Conservation (phyloP, 2,797 vertebrate genomes). For the Crocodylus rhombifer region DNA sequence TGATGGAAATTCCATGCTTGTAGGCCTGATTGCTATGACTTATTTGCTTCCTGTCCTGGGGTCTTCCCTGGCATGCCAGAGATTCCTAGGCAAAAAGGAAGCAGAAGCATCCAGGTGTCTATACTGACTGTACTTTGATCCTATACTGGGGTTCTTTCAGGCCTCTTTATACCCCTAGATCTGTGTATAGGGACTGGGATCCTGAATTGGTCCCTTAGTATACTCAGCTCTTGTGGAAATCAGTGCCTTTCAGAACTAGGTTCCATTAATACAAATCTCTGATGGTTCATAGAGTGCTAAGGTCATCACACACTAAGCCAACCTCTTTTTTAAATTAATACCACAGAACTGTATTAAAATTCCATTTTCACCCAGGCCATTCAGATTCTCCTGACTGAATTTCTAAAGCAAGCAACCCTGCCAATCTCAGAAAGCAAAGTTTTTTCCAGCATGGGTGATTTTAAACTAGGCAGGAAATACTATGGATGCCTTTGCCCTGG, state of each 20-base stretch:
- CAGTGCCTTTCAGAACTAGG: not conserved
- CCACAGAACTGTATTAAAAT: not conserved
- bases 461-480: constrained; percentile 2
- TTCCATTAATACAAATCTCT: not conserved
- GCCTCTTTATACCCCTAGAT: not conserved
- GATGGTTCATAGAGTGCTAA: not conserved
- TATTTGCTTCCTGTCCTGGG: not conserved
- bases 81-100: not conserved
- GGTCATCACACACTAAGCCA: not conserved
- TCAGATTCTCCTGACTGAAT: not conserved
- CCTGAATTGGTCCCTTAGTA: not conserved
- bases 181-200: not conserved
- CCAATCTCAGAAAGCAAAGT: not conserved
- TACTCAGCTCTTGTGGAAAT: not conserved
- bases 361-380: not conserved
- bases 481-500: constrained; percentile 7
- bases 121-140: not conserved
- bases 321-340: not conserved
- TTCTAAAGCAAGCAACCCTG: not conserved
- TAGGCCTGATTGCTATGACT: not conserved
- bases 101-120: not conserved
- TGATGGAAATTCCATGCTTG: not conserved
- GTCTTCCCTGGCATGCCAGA: not conserved
- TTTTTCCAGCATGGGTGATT: not conserved
- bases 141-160: not conserved